phyloP scores from a whole-genome alignment of 2,888 invertebrate genomes.

The Eumacrocentrus americanus region DNA sequence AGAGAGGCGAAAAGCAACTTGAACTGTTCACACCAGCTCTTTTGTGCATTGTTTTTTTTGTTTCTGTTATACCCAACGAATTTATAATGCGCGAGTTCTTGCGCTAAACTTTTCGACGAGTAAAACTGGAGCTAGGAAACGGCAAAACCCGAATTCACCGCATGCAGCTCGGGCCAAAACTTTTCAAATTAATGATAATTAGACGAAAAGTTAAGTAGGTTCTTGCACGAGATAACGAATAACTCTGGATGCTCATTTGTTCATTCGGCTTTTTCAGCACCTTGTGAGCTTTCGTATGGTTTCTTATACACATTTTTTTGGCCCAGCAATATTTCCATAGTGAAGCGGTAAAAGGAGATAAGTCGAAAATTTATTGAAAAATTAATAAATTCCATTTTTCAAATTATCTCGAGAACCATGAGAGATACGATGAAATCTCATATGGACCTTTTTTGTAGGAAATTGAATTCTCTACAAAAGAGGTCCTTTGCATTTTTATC shows the following conservation, averaged over 20 bases:
- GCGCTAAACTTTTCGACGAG: slow-evolving; percentile 41
- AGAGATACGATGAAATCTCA: no score
- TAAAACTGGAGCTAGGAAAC: slow-evolving; percentile 4
- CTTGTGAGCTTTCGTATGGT: no score
- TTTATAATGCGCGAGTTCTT: slow-evolving; percentile 40
- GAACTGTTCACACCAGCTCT: slow-evolving; percentile 27
- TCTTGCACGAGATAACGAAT: slow-evolving; percentile 52
- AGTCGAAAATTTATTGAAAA: no score
- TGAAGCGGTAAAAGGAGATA: no score
- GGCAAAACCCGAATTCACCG: slow-evolving; percentile 18
- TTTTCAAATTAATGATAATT: slow-evolving; percentile 61
- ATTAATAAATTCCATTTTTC: no score
- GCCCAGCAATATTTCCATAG: no score
- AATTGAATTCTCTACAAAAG: no score
- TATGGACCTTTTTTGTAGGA: no score
- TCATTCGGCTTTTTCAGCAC: slow-evolving; percentile 15
- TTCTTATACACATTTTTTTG: no score
- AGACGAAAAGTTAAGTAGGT: slow-evolving; percentile 48
- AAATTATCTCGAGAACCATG: no score
- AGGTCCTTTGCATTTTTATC: no score
- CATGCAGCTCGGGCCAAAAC: slow-evolving; percentile 41
- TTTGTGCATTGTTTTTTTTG: slow-evolving; percentile 42
- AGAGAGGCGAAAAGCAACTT: neutral
- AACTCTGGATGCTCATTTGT: slow-evolving; percentile 35
- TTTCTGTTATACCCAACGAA: slow-evolving; percentile 21